These are phyloP conservation scores for Thaumatotibia leucotreta DNA, from an alignment of 1,140 invertebrate genomes.

Conservation along the genomic window DNA sequence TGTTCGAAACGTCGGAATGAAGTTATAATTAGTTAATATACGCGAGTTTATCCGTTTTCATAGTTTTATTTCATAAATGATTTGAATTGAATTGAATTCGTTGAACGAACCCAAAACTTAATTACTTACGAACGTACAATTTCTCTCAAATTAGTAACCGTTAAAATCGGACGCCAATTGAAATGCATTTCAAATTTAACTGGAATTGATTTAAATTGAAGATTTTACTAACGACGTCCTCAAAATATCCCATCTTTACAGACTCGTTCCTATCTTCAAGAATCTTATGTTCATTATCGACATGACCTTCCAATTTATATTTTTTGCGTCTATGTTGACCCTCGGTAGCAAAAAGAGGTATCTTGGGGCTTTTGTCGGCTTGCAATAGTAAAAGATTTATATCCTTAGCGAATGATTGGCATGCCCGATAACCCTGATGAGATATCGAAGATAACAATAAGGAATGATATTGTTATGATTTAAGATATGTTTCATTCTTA, in stretches of 20 bases:
- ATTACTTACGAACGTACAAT: neutral
- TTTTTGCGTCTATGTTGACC: conserved; percentile 48
- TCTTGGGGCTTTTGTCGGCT: conserved; percentile 44
- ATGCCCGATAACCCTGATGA: conserved; percentile 19
- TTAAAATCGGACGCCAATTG: neutral
- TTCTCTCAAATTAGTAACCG: neutral
- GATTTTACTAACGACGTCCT: conserved; percentile 5
- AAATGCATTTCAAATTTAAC: conserved; percentile 1
- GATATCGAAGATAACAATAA: conserved; percentile 4
- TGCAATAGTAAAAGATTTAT: conserved; percentile 50
- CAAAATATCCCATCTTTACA: neutral
- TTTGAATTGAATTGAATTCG: neutral
- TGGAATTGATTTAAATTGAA: conserved; percentile 2
- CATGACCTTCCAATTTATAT: conserved; percentile 40
- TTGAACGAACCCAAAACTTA: neutral
- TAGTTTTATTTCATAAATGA: too few relatives aligned
- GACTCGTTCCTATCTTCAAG: conserved; percentile 24
- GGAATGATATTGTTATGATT: conserved; percentile 10
- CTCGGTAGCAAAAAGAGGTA: conserved; percentile 51
- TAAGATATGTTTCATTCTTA: neutral
- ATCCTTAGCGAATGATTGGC: conserved; percentile 37
- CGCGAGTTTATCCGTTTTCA: too few relatives aligned
- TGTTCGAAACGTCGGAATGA: too few relatives aligned
- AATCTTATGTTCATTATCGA: conserved; percentile 44
- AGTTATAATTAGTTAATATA: too few relatives aligned